phyloP scores from a whole-genome alignment of 2,113 vertebrate genomes.

The Pardalotus punctatus region DNA sequence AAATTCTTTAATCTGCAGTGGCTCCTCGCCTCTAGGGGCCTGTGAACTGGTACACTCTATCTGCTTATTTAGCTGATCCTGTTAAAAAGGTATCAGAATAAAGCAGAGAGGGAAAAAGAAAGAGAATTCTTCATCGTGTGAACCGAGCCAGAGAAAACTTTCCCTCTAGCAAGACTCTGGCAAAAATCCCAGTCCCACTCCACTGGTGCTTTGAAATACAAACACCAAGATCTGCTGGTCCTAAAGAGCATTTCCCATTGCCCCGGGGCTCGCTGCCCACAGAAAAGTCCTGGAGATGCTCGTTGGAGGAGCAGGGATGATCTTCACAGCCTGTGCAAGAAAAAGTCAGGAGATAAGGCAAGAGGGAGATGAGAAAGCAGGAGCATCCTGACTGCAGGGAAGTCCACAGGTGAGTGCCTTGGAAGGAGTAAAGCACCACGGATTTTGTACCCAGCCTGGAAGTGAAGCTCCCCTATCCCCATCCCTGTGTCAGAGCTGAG shows the following conservation, averaged over 20 bases:
- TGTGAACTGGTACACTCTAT: not conserved
- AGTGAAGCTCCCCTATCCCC: not conserved
- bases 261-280: not conserved
- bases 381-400: not conserved
- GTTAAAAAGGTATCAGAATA: conserved; percentile 54
- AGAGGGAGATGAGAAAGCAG: not conserved
- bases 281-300: not conserved
- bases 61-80: conserved; percentile 55
- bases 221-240: not conserved
- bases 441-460: fast-evolving
- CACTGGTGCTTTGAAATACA: conserved; percentile 29
- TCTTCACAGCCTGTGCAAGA: not conserved
- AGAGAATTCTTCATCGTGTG: not conserved
- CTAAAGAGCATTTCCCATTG: not conserved
- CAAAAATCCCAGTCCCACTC: conserved; percentile 44
- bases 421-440: fast-evolving
- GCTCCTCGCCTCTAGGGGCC: conserved; percentile 36
- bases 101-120: not conserved
- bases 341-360: not conserved
- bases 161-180: conserved; percentile 61
- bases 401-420: not conserved
- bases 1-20: conserved; percentile 8
- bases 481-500: not conserved
- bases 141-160: conserved; percentile 54
- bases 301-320: not conserved